phyloP scores from a whole-genome alignment of 2,888 invertebrate species.

The Machimus atricapillus region DNA sequence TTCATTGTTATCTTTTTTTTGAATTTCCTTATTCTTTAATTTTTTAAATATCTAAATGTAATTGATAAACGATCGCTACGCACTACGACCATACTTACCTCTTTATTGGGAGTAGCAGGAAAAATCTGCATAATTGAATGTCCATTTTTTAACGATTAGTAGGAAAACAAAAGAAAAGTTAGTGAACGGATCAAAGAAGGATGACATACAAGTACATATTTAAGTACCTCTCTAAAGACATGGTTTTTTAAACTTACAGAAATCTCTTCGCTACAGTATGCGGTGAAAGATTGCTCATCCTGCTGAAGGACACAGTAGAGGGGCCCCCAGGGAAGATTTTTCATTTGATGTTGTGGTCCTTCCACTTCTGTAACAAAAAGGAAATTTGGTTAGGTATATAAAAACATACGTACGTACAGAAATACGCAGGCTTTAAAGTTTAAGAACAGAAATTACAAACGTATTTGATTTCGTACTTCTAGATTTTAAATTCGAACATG shows the following conservation, averaged over 20 bases:
- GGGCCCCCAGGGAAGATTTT: conserved; percentile 69
- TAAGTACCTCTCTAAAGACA: background rate
- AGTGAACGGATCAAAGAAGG: background rate
- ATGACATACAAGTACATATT: background rate
- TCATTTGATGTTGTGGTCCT: conserved; percentile 60
- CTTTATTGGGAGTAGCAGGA: conserved; percentile 62
- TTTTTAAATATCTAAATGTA: background rate
- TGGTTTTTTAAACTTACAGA: conserved; percentile 66
- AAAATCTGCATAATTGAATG: conserved; percentile 55
- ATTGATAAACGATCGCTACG: background rate
- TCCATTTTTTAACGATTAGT: conserved; percentile 22
- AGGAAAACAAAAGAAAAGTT: background rate
- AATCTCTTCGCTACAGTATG: conserved; percentile 77
- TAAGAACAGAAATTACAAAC: too few relatives aligned
- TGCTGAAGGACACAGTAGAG: conserved; percentile 76
- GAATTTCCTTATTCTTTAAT: background rate
- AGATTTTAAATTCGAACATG: too few relatives aligned
- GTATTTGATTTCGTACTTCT: too few relatives aligned
- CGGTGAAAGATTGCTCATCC: conserved; percentile 74
- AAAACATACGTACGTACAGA: too few relatives aligned
- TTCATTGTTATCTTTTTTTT: background rate
- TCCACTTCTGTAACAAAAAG: conserved; percentile 58
- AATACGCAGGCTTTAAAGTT: too few relatives aligned
- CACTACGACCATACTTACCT: conserved; percentile 56
- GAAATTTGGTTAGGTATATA: background rate